A percentile compares a stretch with the other conserved stretches of the same genome.
Evolutionary conservation across 2,797 vertebrate species (phyloP).

Genomic region (Neosilurus hyrtlii): DNA sequence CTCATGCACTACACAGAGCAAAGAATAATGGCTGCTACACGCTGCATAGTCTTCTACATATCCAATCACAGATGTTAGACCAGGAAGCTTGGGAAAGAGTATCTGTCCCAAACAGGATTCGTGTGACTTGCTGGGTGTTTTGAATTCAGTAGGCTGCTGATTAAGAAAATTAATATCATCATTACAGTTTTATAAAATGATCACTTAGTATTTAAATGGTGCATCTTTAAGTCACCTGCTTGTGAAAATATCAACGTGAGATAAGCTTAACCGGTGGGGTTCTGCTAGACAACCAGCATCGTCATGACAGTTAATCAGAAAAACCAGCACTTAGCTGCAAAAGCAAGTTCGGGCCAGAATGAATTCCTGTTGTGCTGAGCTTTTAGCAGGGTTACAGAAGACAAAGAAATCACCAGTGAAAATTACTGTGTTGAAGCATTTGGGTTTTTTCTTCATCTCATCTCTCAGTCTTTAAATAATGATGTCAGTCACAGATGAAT

Average conservation of each 20-base stretch:
- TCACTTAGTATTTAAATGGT: background rate
- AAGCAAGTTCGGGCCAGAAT: background rate
- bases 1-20: background rate
- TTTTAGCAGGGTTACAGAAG: background rate
- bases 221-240: constrained; percentile 15
- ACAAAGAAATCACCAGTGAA: background rate
- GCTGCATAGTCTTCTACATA: background rate
- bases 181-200: background rate
- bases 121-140: constrained; percentile 12
- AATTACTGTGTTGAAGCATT: constrained; percentile 6
- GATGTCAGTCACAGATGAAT: constrained; percentile 47
- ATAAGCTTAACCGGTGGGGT: background rate
- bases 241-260: background rate
- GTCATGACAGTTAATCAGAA: background rate
- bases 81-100: constrained; percentile 1
- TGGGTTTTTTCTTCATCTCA: constrained; percentile 1
- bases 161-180: background rate
- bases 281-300: background rate
- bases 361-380: background rate
- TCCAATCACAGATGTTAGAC: background rate
- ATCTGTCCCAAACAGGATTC: constrained; percentile 11
- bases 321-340: background rate
- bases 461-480: constrained; percentile 45
- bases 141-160: background rate
- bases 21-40: too few relatives aligned